phyloP scores from a whole-genome alignment of 2,113 vertebrate species.

The Dendrocopos noguchii region DNA sequence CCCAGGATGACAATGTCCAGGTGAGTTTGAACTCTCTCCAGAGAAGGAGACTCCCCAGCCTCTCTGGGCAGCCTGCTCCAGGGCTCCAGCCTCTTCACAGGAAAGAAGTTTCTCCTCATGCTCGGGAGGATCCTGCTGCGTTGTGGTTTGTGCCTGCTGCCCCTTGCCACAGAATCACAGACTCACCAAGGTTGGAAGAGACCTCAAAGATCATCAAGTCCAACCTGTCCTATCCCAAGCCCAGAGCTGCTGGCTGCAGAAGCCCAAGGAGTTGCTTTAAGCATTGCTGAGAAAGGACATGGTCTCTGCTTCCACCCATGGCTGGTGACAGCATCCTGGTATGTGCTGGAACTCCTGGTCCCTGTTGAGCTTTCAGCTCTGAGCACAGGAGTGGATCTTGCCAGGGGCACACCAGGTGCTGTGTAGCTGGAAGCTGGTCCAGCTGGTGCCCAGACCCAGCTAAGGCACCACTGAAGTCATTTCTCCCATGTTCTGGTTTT shows the following conservation, averaged over 20 bases:
- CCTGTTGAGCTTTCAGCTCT: background rate
- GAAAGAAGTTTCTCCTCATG: too few species aligned
- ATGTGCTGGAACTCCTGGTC: accelerated
- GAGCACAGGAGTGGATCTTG: background rate
- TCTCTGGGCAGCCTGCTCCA: too few species aligned
- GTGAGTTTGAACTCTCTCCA: too few species aligned
- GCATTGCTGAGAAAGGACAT: background rate
- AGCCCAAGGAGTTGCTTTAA: background rate
- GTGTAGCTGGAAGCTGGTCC: background rate
- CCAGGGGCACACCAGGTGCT: accelerated
- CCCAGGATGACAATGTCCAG: too few species aligned
- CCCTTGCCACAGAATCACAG: too few species aligned
- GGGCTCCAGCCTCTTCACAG: too few species aligned
- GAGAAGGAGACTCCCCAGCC: too few species aligned
- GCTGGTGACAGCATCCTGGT: background rate
- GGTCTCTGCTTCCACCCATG: background rate
- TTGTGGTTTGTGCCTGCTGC: too few species aligned
- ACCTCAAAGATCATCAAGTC: too few species aligned
- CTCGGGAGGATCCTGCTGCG: too few species aligned
- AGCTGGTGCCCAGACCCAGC: background rate
- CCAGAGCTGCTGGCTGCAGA: background rate
- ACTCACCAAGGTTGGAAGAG: too few species aligned
- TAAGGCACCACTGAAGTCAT: accelerated
- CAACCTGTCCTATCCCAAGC: too few species aligned
- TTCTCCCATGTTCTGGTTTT: background rate